phyloP scores from a whole-genome alignment of 2,888 invertebrate species.

The Dasypogon diadema region DNA sequence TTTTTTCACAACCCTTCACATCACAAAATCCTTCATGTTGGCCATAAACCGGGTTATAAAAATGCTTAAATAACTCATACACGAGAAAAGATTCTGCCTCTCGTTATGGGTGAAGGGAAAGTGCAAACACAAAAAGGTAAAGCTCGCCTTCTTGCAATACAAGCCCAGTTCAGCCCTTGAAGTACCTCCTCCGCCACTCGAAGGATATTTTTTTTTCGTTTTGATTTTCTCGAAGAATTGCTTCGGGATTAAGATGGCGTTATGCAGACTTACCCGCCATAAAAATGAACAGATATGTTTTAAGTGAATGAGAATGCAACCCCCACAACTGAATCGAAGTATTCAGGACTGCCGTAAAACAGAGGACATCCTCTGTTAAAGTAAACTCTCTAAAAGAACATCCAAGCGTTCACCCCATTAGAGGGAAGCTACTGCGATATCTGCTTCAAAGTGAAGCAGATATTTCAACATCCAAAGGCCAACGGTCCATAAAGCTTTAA shows the following conservation, averaged over 20 bases:
- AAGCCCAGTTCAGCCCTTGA: neutral
- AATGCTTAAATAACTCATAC: constrained; percentile 32
- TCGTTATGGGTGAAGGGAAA: neutral
- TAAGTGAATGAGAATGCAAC: constrained; percentile 17
- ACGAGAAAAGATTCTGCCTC: neutral
- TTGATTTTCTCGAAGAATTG: constrained; percentile 34
- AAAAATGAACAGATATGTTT: constrained; percentile 40
- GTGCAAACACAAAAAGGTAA: neutral
- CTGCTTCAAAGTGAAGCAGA: constrained; percentile 4
- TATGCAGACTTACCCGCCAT: constrained; percentile 23
- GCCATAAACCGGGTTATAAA: constrained; percentile 34
- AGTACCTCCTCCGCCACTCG: neutral
- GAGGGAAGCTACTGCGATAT: neutral
- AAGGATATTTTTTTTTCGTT: neutral
- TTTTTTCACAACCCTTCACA: constrained; percentile 19
- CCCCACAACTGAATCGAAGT: neutral
- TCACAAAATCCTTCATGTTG: constrained; percentile 22
- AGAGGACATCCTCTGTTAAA: neutral
- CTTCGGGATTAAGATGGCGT: constrained; percentile 30
- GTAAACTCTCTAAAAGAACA: constrained; percentile 3
- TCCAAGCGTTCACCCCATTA: neutral
- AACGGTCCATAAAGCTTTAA: constrained; percentile 32
- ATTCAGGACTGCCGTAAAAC: constrained; percentile 1
- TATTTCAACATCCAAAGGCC: constrained; percentile 13
- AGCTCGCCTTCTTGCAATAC: neutral